These are phyloP conservation scores for Cheirogaleus medius DNA, from an alignment of 2,113 vertebrate species.

Conservation along the genomic window DNA sequence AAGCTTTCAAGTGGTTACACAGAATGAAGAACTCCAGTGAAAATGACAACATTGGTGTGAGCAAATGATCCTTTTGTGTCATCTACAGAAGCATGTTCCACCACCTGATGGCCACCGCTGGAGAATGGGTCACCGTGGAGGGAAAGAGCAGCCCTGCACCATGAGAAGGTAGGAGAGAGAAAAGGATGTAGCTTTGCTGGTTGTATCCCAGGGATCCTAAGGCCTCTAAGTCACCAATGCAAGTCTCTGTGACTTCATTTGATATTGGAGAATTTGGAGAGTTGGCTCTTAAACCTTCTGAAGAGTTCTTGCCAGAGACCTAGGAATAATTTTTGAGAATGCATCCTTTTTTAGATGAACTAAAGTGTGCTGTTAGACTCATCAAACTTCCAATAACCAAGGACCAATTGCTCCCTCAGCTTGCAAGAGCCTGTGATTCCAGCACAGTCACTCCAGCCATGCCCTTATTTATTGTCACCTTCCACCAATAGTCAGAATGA, in stretches of 20 bases:
- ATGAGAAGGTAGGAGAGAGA: background rate
- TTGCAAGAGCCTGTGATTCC: background rate
- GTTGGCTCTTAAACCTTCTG: background rate
- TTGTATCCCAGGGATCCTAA: background rate
- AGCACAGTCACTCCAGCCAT: background rate
- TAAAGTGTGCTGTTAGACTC: background rate
- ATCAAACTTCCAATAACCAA: too few species aligned
- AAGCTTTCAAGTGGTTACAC: background rate
- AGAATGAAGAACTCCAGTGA: background rate
- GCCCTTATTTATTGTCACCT: too few species aligned
- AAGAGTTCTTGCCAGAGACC: background rate
- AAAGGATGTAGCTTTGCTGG: background rate
- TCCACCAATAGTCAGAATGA: background rate
- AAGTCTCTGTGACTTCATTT: background rate
- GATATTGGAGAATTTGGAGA: background rate
- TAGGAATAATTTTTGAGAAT: background rate
- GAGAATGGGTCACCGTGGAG: background rate
- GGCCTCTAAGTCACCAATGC: background rate
- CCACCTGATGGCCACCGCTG: too few species aligned
- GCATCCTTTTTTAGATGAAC: too few species aligned
- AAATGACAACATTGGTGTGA: background rate
- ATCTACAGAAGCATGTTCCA: background rate
- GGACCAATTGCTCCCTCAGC: background rate
- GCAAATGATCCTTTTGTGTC: background rate
- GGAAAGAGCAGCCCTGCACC: background rate